Percentiles rank a stretch among this genome's conserved stretches.
Conservation (phyloP, 2,113 vertebrate species). For the Callorhinus ursinus region DNA sequence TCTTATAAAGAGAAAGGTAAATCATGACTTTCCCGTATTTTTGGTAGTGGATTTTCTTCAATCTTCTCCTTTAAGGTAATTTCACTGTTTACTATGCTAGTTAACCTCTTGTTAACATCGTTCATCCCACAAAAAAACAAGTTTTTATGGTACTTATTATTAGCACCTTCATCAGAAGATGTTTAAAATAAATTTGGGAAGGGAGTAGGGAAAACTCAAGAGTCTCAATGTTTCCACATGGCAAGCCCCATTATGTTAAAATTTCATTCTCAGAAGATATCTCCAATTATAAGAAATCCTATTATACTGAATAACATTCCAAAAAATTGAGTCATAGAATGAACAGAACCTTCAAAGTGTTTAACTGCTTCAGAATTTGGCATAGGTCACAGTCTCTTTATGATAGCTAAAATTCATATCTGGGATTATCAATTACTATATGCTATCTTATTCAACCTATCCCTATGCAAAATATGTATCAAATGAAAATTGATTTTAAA, state of each 20-base stretch:
- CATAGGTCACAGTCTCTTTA: background rate
- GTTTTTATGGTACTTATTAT: background rate
- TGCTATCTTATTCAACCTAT: background rate
- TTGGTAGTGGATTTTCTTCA: background rate
- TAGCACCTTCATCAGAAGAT: background rate
- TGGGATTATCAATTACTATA: background rate
- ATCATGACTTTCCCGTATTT: background rate
- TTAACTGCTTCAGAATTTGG: background rate
- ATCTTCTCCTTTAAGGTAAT: background rate
- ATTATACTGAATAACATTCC: background rate
- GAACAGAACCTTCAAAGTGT: background rate
- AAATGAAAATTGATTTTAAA: background rate
- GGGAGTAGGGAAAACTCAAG: background rate
- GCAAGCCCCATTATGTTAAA: background rate
- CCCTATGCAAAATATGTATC: background rate
- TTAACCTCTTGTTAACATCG: background rate
- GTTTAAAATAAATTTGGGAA: background rate
- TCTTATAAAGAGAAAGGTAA: background rate
- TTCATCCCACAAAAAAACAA: background rate
- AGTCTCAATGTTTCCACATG: background rate
- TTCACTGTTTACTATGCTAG: background rate
- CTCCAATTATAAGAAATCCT: slow-evolving; percentile 12
- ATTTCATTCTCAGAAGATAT: background rate
- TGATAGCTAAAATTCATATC: background rate
- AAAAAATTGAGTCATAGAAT: background rate